A percentile compares a stretch with the other conserved stretches of the same genome.
phyloP scores from a whole-genome alignment of 1,140 invertebrate species.

The Lasioglossum baleicum region DNA sequence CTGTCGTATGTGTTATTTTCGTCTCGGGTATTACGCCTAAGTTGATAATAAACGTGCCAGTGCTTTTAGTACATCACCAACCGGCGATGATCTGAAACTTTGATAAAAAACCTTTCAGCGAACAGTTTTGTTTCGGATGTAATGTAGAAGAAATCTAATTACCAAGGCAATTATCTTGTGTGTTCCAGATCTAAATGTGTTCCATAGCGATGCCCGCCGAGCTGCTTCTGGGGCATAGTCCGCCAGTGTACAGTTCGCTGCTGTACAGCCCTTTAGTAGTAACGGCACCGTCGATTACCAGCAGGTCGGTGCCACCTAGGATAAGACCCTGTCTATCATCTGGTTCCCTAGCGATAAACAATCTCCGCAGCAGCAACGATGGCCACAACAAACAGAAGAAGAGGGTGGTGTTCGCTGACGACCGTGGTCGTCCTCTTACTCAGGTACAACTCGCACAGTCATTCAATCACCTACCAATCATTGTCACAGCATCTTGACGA shows the following conservation, averaged over 20 bases:
- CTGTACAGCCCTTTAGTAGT: constrained; percentile 74
- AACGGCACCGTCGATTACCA: constrained; percentile 70
- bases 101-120: too few relatives aligned
- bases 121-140: too few relatives aligned
- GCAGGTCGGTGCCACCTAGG: constrained; percentile 71
- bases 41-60: too few relatives aligned
- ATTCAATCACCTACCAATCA: too few relatives aligned
- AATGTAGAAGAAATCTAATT: too few relatives aligned
- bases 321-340: constrained; percentile 73
- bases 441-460: constrained; percentile 80
- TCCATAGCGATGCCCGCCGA: constrained; percentile 79
- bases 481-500: too few relatives aligned
- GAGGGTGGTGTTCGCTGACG: constrained; percentile 96
- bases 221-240: constrained; percentile 75
- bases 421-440: constrained; percentile 91
- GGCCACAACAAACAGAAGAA: constrained; percentile 84
- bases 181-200: constrained; percentile 77
- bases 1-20: too few relatives aligned
- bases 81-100: too few relatives aligned
- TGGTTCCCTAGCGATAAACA: constrained; percentile 67
- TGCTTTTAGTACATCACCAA: too few relatives aligned
- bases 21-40: too few relatives aligned
- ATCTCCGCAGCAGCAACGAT: constrained; percentile 64
- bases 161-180: too few relatives aligned
- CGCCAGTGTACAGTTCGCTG: constrained; percentile 72